Percentiles rank a stretch among this genome's conserved stretches.
Conservation (phyloP, 2,888 invertebrate species). For the Lathronympha strigana region DNA sequence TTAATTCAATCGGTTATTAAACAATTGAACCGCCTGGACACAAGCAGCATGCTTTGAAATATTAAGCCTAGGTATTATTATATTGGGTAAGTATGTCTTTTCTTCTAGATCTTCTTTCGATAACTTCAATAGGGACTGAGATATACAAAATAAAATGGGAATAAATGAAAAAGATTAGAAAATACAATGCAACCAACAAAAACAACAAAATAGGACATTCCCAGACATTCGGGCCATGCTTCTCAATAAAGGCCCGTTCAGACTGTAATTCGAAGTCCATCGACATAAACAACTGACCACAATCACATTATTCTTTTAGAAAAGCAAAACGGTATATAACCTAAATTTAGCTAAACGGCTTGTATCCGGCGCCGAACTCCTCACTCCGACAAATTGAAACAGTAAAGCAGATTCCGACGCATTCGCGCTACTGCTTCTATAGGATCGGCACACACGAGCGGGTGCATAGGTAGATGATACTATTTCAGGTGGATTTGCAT, state of each 20-base stretch:
- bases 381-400: constrained; percentile 58
- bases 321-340: constrained; percentile 16
- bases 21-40: too few relatives aligned
- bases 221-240: too few relatives aligned
- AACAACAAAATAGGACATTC: too few relatives aligned
- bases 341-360: constrained; percentile 40
- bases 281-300: constrained; percentile 4
- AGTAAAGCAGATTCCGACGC: constrained; percentile 53
- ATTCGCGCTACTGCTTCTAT: constrained; percentile 43
- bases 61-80: too few relatives aligned
- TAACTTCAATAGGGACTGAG: too few relatives aligned
- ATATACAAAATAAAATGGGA: too few relatives aligned
- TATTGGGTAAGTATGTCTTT: too few relatives aligned
- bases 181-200: too few relatives aligned
- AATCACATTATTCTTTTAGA: neutral
- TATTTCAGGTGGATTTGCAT: neutral
- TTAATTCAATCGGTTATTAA: too few relatives aligned
- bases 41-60: too few relatives aligned
- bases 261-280: neutral
- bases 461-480: constrained; percentile 15
- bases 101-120: too few relatives aligned
- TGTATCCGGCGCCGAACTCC: constrained; percentile 48
- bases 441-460: constrained; percentile 44
- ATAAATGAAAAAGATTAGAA: too few relatives aligned
- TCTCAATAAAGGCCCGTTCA: neutral